Evolutionary conservation across 2,113 vertebrate genomes (phyloP).

Genomic region (Sceloporus undulatus): DNA sequence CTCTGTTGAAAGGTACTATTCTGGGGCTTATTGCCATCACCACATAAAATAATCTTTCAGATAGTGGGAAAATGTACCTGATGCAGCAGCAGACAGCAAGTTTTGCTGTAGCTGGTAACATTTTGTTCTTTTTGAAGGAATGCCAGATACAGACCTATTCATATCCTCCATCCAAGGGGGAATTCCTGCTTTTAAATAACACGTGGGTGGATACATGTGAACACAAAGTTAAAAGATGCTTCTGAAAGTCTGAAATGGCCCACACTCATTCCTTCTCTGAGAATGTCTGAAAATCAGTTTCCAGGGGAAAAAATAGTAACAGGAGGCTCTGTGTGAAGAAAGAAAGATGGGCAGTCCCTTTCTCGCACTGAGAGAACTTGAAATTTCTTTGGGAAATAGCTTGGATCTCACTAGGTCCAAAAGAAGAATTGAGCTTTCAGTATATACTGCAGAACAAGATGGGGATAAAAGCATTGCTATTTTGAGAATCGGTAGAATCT

Average conservation of each 20-base stretch:
- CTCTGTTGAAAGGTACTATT: not conserved
- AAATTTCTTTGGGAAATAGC: not conserved
- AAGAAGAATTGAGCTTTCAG: not conserved
- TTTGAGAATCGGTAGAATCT: not conserved
- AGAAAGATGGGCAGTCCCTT: slow-evolving; percentile 1
- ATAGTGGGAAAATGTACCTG: not conserved
- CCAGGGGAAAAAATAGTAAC: not conserved
- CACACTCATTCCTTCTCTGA: not conserved
- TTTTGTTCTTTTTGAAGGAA: slow-evolving; percentile 14
- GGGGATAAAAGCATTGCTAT: slow-evolving; percentile 10
- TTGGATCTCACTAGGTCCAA: not conserved
- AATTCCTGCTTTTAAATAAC: slow-evolving; percentile 1
- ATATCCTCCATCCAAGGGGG: not conserved
- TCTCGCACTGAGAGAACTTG: not conserved
- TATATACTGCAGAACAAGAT: not conserved
- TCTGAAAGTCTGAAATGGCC: not conserved
- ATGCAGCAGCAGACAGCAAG: not conserved
- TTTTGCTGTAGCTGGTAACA: not conserved
- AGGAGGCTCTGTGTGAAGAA: not conserved
- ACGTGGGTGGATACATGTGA: not conserved
- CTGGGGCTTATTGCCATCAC: not conserved
- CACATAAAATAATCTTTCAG: not conserved
- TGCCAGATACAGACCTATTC: slow-evolving; percentile 12
- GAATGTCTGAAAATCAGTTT: not conserved
- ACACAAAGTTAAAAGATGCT: not conserved